Evolutionary conservation across 2,888 invertebrate genomes (phyloP), one percentile per base, ranked within the genome.

Genomic region (Esperia sulphurella): DNA sequence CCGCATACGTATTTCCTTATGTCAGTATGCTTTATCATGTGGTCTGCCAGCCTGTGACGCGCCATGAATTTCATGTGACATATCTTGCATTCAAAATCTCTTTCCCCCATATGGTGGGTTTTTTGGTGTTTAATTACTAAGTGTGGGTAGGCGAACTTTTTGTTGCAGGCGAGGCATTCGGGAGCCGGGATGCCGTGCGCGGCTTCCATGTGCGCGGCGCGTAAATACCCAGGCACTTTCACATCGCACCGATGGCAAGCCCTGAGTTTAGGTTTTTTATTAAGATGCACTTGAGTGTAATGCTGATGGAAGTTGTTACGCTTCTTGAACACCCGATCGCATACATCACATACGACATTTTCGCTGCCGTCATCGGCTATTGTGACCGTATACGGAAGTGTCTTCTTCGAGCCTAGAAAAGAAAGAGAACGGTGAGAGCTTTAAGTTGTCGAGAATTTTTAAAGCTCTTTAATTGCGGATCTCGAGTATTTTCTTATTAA

Each of bases 91-190:
- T 46, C 43, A 40, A 59, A 65, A 0, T 54, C 53, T 37, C 60
- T 71, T 40, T 78, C 79, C 2, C 68, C 72, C 77, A 78, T 75
- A 45, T 78, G 79, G 8, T 57, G 49, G 0, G 48, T 45, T 55
- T 67, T 75, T 46, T 77, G 78, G 14, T 76, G 76, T 0, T 57
- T 52, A 33, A 75, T 43, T 6, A 76, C 68, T 50, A 60, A 58
- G 13, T 59, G 44, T 7, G 21, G 59, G 48, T 54, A 59, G 0
- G 60, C 48, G 47, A 65, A 66, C 28, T 61, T 65, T 28, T 63
- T 63, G 8, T 63, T 62, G 42, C 68, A 68, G 0, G 58, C 58
- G 1, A 56, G 60, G 45, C 68, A 68, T 3, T 49, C 46, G 4
- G 68, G 68, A n/a, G 60, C 56, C 0, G 59, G 59, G 8, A 61